Percentiles rank a stretch among this genome's conserved stretches.
phyloP scores from a whole-genome alignment of 2,113 vertebrate species.

The Ranitomeya variabilis region DNA sequence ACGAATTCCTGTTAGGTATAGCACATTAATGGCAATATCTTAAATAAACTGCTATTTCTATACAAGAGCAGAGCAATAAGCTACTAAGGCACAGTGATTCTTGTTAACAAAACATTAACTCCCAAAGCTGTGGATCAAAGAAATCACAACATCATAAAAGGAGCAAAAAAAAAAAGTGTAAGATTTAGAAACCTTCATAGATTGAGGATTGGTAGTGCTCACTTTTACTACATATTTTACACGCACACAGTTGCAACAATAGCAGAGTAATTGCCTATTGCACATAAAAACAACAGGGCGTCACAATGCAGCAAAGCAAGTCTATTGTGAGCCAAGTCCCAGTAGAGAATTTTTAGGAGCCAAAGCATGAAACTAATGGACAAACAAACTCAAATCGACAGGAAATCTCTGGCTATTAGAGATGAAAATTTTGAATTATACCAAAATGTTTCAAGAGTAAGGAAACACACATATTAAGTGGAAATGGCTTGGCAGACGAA shows the following conservation, averaged over 20 bases:
- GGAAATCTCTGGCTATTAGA: not conserved
- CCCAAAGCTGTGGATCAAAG: not conserved
- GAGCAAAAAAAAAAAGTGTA: not conserved
- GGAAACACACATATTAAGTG: no score
- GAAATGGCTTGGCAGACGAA: no score
- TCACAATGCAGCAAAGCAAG: not conserved
- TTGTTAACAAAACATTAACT: slow-evolving; percentile 10
- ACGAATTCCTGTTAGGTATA: not conserved
- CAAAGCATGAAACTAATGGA: not conserved
- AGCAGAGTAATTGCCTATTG: slow-evolving; percentile 4
- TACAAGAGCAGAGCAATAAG: not conserved
- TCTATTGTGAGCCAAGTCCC: not conserved
- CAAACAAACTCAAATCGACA: not conserved
- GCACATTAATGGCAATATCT: not conserved
- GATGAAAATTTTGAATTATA: not conserved
- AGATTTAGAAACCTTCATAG: not conserved
- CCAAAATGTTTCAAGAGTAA: no score
- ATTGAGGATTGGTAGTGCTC: not conserved
- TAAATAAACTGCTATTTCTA: not conserved
- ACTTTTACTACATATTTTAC: slow-evolving; percentile 2
- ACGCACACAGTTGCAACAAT: not conserved
- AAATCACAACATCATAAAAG: not conserved
- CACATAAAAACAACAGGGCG: not conserved
- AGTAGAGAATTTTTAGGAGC: not conserved
- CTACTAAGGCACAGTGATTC: not conserved